Conservation (phyloP, 2,797 vertebrate species). For the Podargus strigoides region DNA sequence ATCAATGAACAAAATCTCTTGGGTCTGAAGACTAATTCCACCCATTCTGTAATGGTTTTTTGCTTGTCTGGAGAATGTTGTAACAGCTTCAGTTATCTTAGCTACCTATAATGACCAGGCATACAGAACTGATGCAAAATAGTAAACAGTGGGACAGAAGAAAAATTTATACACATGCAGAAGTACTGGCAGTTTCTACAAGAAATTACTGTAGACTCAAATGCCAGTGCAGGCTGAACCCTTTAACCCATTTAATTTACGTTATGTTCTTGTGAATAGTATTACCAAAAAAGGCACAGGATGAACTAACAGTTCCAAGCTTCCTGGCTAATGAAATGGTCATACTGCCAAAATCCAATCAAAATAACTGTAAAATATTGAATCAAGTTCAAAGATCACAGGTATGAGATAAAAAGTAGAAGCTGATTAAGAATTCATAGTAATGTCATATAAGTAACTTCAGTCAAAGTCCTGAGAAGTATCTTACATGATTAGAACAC, state of each 20-base stretch:
- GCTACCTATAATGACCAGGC: not conserved
- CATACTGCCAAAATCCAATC: not conserved
- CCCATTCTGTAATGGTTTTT: not conserved
- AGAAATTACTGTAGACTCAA: not conserved
- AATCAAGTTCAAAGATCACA: not conserved
- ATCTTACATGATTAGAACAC: not conserved
- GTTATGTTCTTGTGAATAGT: not conserved
- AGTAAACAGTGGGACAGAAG: not conserved
- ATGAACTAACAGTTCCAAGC: not conserved
- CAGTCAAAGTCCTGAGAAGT: not conserved
- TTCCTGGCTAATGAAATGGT: not conserved
- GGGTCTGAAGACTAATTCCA: not conserved
- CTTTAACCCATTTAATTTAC: not conserved
- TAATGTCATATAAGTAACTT: not conserved
- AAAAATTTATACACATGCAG: not conserved
- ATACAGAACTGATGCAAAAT: not conserved
- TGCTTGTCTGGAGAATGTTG: not conserved
- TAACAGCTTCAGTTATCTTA: not conserved
- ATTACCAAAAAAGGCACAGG: not conserved
- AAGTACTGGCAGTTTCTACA: not conserved
- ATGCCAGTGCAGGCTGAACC: not conserved
- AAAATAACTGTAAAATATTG: not conserved
- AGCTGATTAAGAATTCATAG: not conserved
- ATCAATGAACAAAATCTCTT: not conserved
- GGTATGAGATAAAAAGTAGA: not conserved